These are phyloP conservation scores for Dysidea cf. avara DNA, from an alignment of 37 sponge, comb jelly and placozoan species.

Conservation along the genomic window DNA sequence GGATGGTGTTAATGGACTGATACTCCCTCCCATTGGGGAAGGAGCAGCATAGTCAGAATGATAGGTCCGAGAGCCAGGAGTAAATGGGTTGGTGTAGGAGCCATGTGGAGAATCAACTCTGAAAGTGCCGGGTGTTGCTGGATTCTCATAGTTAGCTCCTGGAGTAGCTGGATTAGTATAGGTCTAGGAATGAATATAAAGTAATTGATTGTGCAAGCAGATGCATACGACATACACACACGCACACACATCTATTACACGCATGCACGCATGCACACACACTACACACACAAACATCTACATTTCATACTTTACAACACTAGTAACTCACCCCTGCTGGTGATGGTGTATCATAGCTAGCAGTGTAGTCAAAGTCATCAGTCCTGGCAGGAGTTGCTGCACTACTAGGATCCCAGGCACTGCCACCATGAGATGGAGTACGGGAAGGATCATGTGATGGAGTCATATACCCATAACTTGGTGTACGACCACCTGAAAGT, in stretches of 20 bases:
- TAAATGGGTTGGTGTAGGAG: constrained; percentile 23
- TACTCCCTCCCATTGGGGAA: not conserved
- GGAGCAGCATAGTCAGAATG: constrained; percentile 12
- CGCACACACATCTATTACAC: not conserved
- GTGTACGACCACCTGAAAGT: constrained; percentile 88
- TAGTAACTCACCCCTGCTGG: constrained; percentile 7
- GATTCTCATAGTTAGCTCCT: constrained; percentile 64
- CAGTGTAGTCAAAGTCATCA: constrained; percentile 3
- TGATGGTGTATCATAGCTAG: constrained; percentile 13
- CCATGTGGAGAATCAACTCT: constrained; percentile 58
- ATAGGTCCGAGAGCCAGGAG: not conserved
- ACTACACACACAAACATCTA: too few relatives aligned
- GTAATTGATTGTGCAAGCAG: not conserved
- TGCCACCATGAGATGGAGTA: constrained; percentile 81
- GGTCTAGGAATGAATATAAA: constrained; percentile 22
- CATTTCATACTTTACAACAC: not conserved
- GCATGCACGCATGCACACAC: too few relatives aligned
- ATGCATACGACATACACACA: not conserved
- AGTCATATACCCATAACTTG: constrained; percentile 91
- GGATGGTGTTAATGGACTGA: constrained; percentile 22
- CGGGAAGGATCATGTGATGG: constrained; percentile 92
- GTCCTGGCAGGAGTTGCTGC: constrained; percentile 66
- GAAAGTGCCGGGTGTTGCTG: constrained; percentile 58
- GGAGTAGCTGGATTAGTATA: constrained; percentile 77
- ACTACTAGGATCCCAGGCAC: constrained; percentile 96